Conservation (phyloP, 2,888 invertebrate genomes). For the Cryptocephalus moraei region DNA sequence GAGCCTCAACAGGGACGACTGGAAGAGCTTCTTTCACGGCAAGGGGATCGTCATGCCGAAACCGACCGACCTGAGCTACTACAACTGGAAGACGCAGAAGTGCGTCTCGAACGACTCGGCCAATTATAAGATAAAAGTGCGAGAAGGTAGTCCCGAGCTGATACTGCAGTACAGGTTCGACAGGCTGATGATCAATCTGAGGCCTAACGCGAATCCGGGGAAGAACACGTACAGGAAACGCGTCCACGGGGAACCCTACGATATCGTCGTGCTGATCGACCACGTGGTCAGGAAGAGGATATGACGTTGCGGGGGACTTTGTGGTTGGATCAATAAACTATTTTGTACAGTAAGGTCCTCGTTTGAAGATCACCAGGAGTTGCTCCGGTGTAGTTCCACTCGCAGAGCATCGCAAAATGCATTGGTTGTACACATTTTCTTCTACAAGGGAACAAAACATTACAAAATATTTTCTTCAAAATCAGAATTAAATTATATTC, state of each 20-base stretch:
- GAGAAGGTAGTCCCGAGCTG: slow-evolving; percentile 41
- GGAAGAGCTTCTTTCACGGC: slow-evolving; percentile 60
- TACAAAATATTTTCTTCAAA: no score
- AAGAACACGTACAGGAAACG: slow-evolving; percentile 56
- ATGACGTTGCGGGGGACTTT: slow-evolving; percentile 10
- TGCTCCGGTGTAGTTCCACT: no score
- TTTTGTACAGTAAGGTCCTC: no score
- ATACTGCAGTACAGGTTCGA: slow-evolving; percentile 74
- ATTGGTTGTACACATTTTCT: no score
- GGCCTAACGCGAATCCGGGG: slow-evolving; percentile 53
- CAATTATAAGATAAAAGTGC: slow-evolving; percentile 54
- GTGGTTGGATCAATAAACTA: no score
- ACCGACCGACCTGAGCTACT: slow-evolving; percentile 63
- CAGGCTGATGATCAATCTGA: slow-evolving; percentile 63
- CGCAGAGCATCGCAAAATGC: no score
- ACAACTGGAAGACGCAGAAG: slow-evolving; percentile 65
- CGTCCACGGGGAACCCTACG: slow-evolving; percentile 55
- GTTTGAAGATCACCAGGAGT: no score
- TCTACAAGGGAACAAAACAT: no score
- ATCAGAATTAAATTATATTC: no score
- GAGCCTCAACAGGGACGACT: slow-evolving; percentile 60
- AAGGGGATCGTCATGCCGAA: slow-evolving; percentile 52
- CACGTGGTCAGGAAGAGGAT: slow-evolving; percentile 54
- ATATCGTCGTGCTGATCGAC: slow-evolving; percentile 70
- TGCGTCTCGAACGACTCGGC: slow-evolving; percentile 61